Percentiles rank a stretch among this genome's conserved stretches.
Evolutionary conservation across 2,888 invertebrate species (phyloP).

Genomic region (Pachliopta kotzebuea): DNA sequence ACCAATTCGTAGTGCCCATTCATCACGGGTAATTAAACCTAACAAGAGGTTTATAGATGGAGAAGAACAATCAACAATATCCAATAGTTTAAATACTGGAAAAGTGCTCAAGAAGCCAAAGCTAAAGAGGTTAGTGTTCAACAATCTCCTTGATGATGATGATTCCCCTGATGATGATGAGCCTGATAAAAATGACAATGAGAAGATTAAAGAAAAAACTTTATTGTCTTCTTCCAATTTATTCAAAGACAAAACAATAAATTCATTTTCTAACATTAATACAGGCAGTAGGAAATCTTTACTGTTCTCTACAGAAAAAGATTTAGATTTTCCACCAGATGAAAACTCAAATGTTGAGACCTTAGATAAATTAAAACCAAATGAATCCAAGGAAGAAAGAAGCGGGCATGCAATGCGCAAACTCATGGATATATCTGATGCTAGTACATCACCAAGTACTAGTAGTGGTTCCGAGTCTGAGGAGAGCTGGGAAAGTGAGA

Average conservation of each 20-base stretch:
- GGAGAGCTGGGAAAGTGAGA: conserved; percentile 72
- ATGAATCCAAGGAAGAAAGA: conserved; percentile 65
- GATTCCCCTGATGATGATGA: conserved; percentile 58
- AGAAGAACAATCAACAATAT: conserved; percentile 69
- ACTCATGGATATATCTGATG: conserved; percentile 75
- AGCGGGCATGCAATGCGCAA: conserved; percentile 73
- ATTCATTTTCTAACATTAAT: conserved; percentile 62
- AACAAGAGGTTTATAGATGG: conserved; percentile 91
- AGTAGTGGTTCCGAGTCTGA: conserved; percentile 72
- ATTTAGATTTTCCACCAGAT: conserved; percentile 59
- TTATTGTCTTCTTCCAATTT: conserved; percentile 56
- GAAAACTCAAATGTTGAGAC: conserved; percentile 66
- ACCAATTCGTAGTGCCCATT: conserved; percentile 90
- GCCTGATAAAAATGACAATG: conserved; percentile 54
- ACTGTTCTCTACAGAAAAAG: conserved; percentile 71
- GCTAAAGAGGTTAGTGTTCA: conserved; percentile 69
- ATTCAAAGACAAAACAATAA: conserved; percentile 71
- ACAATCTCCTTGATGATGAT: conserved; percentile 62
- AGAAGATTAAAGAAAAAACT: conserved; percentile 58
- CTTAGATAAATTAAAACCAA: conserved; percentile 55
- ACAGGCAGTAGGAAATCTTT: conserved; percentile 52
- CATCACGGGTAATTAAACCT: conserved; percentile 92
- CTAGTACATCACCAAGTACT: conserved; percentile 69
- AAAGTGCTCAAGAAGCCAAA: conserved; percentile 77
- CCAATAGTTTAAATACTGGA: conserved; percentile 50